phyloP scores from a whole-genome alignment of 2,888 invertebrate genomes.

The Napeogenes inachia region DNA sequence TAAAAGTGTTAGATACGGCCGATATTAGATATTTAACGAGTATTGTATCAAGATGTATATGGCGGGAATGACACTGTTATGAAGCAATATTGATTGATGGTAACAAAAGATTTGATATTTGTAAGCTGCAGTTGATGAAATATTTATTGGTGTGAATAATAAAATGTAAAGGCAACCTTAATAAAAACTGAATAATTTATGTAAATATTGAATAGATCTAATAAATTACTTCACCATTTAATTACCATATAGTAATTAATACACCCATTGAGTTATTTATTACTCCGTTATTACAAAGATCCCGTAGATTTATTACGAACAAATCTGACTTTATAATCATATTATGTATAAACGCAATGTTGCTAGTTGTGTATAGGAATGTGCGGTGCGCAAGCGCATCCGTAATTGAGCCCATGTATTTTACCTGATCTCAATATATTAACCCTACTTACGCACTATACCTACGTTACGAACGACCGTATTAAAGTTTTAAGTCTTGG shows the following conservation, averaged over 20 bases:
- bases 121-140: not conserved
- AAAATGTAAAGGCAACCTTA: no score
- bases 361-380: conserved; percentile 15
- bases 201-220: conserved; percentile 1
- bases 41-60: conserved; percentile 29
- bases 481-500: not conserved
- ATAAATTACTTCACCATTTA: conserved; percentile 4
- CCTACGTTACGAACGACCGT: conserved; percentile 16
- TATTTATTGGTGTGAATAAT: no score
- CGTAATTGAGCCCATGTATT: conserved; percentile 34
- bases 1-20: conserved; percentile 31
- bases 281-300: conserved; percentile 1
- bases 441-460: conserved; percentile 28
- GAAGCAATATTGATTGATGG: conserved; percentile 12
- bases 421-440: conserved; percentile 30
- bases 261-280: not conserved
- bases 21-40: conserved; percentile 31
- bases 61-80: conserved; percentile 7
- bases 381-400: conserved; percentile 28
- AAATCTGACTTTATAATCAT: conserved; percentile 9
- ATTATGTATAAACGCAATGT: conserved; percentile 7
- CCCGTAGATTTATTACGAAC: not conserved
- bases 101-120: not conserved
- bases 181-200: not conserved
- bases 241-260: conserved; percentile 3